Conservation (phyloP, 2,113 vertebrate species). For the Crypturellus undulatus region DNA sequence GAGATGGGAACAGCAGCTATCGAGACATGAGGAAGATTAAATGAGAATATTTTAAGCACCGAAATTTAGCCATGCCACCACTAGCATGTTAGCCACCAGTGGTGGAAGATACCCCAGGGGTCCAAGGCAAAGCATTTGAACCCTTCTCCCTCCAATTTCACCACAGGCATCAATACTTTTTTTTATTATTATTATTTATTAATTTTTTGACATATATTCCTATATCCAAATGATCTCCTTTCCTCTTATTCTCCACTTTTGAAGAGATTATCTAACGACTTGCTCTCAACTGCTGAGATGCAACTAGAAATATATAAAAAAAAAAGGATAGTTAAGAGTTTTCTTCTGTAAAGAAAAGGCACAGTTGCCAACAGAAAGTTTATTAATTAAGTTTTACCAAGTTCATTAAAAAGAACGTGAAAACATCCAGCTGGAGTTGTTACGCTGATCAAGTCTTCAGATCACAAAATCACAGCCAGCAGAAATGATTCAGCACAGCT, state of each 20-base stretch:
- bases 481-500: background rate
- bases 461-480: background rate
- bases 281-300: background rate
- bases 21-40: background rate
- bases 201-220: background rate
- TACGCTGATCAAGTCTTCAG: background rate
- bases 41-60: background rate
- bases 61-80: too few relatives aligned
- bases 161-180: background rate
- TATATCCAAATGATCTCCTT: fast-evolving
- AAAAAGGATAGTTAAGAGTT: background rate
- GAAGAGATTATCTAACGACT: background rate
- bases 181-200: background rate
- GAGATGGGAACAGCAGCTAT: background rate
- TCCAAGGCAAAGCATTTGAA: background rate
- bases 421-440: background rate
- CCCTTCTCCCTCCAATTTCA: background rate
- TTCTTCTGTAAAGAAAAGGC: background rate
- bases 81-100: background rate
- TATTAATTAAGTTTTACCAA: background rate
- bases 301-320: background rate
- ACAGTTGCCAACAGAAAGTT: background rate
- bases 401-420: background rate
- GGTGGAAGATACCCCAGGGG: background rate
- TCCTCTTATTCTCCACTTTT: background rate